A percentile compares a stretch with the other conserved stretches of the same genome.
These are phyloP conservation scores for Oceanodroma leucorhoa DNA, from an alignment of 2,797 vertebrate genomes.

Conservation along the genomic window DNA sequence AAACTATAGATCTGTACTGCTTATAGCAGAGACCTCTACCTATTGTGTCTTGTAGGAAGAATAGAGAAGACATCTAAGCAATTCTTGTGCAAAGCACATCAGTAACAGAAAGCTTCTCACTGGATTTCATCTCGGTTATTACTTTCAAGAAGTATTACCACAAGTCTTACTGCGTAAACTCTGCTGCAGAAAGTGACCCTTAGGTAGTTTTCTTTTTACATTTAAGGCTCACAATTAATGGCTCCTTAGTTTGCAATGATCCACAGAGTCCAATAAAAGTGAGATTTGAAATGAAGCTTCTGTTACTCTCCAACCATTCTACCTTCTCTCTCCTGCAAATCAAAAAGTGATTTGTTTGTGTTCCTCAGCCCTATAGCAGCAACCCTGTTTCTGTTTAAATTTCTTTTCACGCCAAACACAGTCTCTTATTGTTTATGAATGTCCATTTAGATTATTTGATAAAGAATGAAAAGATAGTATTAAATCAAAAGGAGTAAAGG, in stretches of 20 bases:
- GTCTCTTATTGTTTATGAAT: background rate
- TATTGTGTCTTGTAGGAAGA: background rate
- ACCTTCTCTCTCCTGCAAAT: background rate
- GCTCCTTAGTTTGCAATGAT: background rate
- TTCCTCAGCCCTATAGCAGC: background rate
- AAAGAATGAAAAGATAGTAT: background rate
- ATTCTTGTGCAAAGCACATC: background rate
- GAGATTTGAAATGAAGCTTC: background rate
- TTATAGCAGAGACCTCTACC: background rate
- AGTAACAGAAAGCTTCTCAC: background rate
- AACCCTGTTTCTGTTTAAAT: background rate
- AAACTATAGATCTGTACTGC: background rate
- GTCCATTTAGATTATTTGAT: background rate
- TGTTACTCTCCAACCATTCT: background rate
- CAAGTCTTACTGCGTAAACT: background rate
- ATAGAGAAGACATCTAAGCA: background rate
- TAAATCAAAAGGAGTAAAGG: background rate
- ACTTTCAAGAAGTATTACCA: background rate
- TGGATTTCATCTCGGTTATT: background rate
- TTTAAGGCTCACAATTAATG: background rate
- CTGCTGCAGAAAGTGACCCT: background rate
- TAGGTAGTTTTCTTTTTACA: background rate
- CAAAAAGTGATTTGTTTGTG: background rate
- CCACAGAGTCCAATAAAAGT: background rate
- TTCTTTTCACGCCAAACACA: background rate